Evolutionary conservation across 53 echinoderm and acorn worm species (phyloP).

Genomic region (Holothuria leucospilota): DNA sequence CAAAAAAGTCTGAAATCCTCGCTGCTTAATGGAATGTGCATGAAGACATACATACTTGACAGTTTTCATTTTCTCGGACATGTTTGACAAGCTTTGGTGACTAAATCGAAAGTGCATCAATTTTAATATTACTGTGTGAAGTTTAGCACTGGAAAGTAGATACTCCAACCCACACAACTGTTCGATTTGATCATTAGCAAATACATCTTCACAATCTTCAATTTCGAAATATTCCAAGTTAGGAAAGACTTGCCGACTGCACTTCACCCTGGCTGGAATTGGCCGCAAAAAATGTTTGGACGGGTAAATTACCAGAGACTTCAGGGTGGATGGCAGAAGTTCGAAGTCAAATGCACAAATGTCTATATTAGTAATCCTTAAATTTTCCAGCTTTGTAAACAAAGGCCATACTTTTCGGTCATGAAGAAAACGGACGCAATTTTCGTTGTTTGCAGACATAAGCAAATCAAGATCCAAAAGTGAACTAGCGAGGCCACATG

Average conservation of each 20-base stretch:
- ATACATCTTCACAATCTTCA: constrained; percentile 38
- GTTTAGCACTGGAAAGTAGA: constrained; percentile 10
- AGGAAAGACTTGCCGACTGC: not conserved
- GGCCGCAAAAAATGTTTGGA: not conserved
- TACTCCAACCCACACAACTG: constrained; percentile 6
- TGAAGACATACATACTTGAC: constrained; percentile 13
- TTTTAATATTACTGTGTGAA: constrained; percentile 26
- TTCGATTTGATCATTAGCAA: constrained; percentile 29
- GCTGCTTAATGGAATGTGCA: not conserved
- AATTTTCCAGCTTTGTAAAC: constrained; percentile 2
- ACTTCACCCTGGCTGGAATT: not conserved
- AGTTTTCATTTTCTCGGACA: constrained; percentile 1
- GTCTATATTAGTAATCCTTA: constrained; percentile 15
- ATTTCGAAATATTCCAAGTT: constrained; percentile 26
- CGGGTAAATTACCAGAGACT: constrained; percentile 14
- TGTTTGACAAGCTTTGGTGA: not conserved
- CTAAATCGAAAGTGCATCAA: constrained; percentile 26
- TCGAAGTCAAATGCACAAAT: constrained; percentile 27
- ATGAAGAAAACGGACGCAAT: not conserved
- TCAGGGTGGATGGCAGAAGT: constrained; percentile 19
- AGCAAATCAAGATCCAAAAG: constrained; percentile 16
- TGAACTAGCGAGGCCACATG: not conserved
- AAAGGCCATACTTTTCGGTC: not conserved
- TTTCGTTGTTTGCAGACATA: not conserved
- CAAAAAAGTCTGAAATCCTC: constrained; percentile 18